Evolutionary conservation across 2,888 invertebrate species (phyloP).

Genomic region (Agrochola macilenta): DNA sequence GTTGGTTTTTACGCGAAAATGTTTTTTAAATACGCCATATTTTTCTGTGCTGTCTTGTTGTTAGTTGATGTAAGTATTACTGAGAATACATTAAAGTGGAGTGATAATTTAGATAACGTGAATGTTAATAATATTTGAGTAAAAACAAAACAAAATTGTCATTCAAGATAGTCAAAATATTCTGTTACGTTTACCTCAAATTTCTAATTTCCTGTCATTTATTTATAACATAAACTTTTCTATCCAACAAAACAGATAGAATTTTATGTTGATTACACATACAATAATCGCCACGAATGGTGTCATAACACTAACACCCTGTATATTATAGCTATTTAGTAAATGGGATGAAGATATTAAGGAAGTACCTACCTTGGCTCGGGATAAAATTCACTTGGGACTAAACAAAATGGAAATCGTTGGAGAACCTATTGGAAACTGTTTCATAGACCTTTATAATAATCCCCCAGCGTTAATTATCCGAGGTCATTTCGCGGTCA

Average conservation of each 20-base stretch:
- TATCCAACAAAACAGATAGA: slow-evolving; percentile 33
- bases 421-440: slow-evolving; percentile 46
- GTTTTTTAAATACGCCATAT: slow-evolving; percentile 62
- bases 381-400: slow-evolving; percentile 53
- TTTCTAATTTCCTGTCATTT: background rate
- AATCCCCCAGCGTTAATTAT: slow-evolving; percentile 32
- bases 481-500: slow-evolving; percentile 11
- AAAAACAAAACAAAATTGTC: too few relatives aligned
- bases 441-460: slow-evolving; percentile 22
- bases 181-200: background rate
- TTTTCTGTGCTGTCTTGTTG: slow-evolving; percentile 67
- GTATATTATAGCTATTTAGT: slow-evolving; percentile 27
- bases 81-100: background rate
- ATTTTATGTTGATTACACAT: slow-evolving; percentile 31
- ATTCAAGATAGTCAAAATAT: background rate
- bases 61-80: slow-evolving; percentile 71
- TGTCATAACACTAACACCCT: slow-evolving; percentile 32
- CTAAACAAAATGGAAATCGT: slow-evolving; percentile 55
- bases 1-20: slow-evolving; percentile 55
- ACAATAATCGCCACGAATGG: slow-evolving; percentile 36
- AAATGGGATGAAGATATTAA: slow-evolving; percentile 58
- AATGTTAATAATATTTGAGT: background rate
- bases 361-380: slow-evolving; percentile 46
- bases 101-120: slow-evolving; percentile 6
- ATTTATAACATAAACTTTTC: background rate